A percentile compares a stretch with the other conserved stretches of the same genome.
Evolutionary conservation across 2,797 vertebrate genomes (phyloP).

Genomic region (Fratercula arctica): DNA sequence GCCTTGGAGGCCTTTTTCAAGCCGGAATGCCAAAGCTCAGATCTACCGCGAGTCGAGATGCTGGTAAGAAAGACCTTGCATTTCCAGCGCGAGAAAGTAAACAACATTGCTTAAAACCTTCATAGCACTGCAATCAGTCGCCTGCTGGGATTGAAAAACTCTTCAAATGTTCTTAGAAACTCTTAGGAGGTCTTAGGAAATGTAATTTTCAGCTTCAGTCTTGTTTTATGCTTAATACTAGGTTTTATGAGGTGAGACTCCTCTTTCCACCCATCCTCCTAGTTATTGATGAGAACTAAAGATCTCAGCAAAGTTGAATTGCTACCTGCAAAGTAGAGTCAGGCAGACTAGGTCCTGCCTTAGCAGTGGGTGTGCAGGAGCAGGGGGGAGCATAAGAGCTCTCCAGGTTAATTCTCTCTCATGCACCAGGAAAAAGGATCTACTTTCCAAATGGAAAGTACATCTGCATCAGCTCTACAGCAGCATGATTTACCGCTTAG

Average conservation of each 20-base stretch:
- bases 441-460: background rate
- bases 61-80: conserved; percentile 76
- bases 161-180: background rate
- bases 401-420: background rate
- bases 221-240: background rate
- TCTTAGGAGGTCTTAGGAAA: background rate
- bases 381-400: background rate
- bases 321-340: background rate
- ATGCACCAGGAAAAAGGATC: background rate
- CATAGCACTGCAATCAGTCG: background rate
- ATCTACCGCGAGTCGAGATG: conserved; percentile 83
- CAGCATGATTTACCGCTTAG: background rate
- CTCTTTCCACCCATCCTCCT: background rate
- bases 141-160: background rate
- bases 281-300: background rate
- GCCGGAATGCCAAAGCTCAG: conserved; percentile 95
- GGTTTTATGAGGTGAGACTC: background rate
- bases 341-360: background rate
- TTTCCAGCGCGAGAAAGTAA: background rate
- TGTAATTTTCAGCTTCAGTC: background rate
- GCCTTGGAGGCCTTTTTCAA: conserved; percentile 93
- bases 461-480: background rate
- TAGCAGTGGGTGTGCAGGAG: background rate
- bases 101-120: background rate
- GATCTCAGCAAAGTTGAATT: background rate